phyloP scores from a whole-genome alignment of 2,888 invertebrate genomes.

The Eurois occulta region DNA sequence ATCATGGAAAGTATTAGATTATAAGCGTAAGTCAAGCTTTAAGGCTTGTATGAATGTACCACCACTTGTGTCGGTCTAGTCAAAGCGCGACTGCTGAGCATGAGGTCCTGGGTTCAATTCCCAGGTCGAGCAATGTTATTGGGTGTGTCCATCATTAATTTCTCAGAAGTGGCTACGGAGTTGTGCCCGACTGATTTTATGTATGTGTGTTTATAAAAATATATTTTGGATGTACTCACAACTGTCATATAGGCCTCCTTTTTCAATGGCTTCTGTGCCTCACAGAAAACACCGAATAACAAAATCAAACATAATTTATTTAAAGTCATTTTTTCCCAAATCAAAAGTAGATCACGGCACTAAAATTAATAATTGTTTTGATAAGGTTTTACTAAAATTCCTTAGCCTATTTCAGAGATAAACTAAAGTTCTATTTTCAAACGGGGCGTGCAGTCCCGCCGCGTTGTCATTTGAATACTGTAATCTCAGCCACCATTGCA shows the following conservation, averaged over 20 bases:
- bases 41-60: too few species aligned
- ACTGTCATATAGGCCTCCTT: conserved; percentile 64
- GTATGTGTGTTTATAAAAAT: not conserved
- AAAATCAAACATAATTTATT: conserved; percentile 48
- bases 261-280: conserved; percentile 41
- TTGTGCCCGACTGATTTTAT: too few species aligned
- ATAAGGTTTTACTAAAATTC: not conserved
- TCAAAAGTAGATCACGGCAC: conserved; percentile 9
- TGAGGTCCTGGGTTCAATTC: not conserved
- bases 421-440: conserved; percentile 55
- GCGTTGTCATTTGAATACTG: conserved; percentile 50
- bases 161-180: too few species aligned
- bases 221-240: conserved; percentile 49
- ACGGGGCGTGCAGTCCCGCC: conserved; percentile 41
- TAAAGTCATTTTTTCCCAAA: conserved; percentile 53
- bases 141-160: not conserved
- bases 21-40: too few species aligned
- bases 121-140: not conserved
- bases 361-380: conserved; percentile 3
- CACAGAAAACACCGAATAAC: conserved; percentile 50
- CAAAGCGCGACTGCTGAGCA: not conserved
- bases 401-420: conserved; percentile 29
- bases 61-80: too few species aligned
- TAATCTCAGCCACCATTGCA: conserved; percentile 56
- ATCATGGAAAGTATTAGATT: too few species aligned